Conservation (phyloP, 2,797 vertebrate species). For the Sciaenops ocellatus region DNA sequence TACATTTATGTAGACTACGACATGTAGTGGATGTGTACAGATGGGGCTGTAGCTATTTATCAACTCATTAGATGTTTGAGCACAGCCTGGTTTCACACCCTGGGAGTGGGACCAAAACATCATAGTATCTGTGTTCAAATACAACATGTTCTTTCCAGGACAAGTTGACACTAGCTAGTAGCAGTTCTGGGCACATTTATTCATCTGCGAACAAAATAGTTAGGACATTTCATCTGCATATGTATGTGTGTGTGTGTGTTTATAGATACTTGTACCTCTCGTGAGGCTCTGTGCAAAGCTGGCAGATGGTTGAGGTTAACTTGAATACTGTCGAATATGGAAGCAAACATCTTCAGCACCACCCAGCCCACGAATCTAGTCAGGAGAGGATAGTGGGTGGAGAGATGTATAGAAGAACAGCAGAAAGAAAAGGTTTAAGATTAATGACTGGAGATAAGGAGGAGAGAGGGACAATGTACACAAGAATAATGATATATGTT, state of each 20-base stretch:
- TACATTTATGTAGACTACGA: constrained; percentile 11
- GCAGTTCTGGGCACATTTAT: constrained; percentile 16
- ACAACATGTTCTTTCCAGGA: not conserved
- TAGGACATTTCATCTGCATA: constrained; percentile 10
- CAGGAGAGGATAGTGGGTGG: constrained; percentile 26
- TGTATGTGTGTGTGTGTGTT: constrained; percentile 27
- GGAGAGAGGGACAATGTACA: constrained; percentile 17
- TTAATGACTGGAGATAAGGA: constrained; percentile 38
- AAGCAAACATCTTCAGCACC: constrained; percentile 86
- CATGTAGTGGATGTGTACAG: constrained; percentile 13
- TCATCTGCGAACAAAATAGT: constrained; percentile 21
- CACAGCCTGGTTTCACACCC: constrained; percentile 31
- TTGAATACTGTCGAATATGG: constrained; percentile 86
- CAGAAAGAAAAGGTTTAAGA: constrained; percentile 6
- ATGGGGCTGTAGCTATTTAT: constrained; percentile 8
- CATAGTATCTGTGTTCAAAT: constrained; percentile 2
- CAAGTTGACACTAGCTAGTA: not conserved
- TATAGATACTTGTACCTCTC: constrained; percentile 80
- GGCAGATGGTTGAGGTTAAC: constrained; percentile 91
- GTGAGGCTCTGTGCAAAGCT: constrained; percentile 83
- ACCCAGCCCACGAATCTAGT: constrained; percentile 89
- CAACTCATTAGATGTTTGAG: constrained; percentile 38
- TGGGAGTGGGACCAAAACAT: constrained; percentile 23
- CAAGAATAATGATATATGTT: not conserved
- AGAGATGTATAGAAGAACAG: constrained; percentile 22